phyloP scores from a whole-genome alignment of 1,140 invertebrate genomes.

The Procambarus virginalis region DNA sequence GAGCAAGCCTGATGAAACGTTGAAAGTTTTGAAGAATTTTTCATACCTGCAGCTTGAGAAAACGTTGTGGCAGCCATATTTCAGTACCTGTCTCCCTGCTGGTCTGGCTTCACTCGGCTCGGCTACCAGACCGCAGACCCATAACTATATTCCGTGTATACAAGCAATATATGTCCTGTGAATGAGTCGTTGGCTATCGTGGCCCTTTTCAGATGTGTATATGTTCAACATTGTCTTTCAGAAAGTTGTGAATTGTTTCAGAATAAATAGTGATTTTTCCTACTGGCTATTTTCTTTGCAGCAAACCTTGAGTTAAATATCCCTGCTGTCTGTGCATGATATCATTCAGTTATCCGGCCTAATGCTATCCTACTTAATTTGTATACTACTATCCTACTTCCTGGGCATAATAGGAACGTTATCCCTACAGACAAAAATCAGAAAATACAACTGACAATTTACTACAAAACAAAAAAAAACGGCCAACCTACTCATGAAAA shows the following conservation, averaged over 20 bases:
- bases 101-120: not conserved
- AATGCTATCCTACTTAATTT: too few relatives aligned
- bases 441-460: too few relatives aligned
- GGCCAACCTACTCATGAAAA: too few relatives aligned
- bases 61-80: not conserved
- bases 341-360: too few relatives aligned
- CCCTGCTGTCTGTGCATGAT: too few relatives aligned
- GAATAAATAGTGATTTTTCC: conserved; percentile 45
- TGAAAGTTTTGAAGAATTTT: too few relatives aligned
- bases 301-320: not conserved
- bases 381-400: too few relatives aligned
- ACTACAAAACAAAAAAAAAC: too few relatives aligned
- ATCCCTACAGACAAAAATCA: too few relatives aligned
- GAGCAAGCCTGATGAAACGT: too few relatives aligned
- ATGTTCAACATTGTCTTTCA: conserved; percentile 31
- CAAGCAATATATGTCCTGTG: not conserved
- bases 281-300: not conserved
- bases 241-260: conserved; percentile 25
- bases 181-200: not conserved
- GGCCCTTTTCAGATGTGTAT: not conserved
- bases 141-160: not conserved
- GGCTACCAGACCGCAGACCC: not conserved
- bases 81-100: not conserved
- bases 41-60: too few relatives aligned
- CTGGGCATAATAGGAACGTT: too few relatives aligned